Percentiles rank a stretch among this genome's conserved stretches.
These are phyloP conservation scores for Pachliopta kotzebuea DNA, from an alignment of 2,888 invertebrate genomes.

Conservation along the genomic window DNA sequence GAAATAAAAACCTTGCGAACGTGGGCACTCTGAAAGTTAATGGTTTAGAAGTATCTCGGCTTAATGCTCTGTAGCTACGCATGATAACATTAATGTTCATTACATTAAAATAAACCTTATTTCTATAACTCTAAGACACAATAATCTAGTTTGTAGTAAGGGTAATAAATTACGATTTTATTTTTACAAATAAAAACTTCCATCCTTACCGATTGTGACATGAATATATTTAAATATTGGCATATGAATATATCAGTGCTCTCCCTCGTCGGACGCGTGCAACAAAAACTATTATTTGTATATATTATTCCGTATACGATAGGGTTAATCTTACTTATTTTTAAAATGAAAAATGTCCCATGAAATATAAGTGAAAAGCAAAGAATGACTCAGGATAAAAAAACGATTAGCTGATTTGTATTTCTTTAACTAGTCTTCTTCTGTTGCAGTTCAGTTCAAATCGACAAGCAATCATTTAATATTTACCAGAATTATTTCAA, in stretches of 20 bases:
- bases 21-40: slow-evolving; percentile 29
- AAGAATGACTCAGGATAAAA: no score
- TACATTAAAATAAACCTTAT: slow-evolving; percentile 16
- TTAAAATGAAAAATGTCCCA: not conserved
- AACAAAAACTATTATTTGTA: slow-evolving; percentile 3
- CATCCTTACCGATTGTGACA: slow-evolving; percentile 10
- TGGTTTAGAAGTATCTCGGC: slow-evolving; percentile 34
- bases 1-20: slow-evolving; percentile 27
- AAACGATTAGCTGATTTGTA: no score
- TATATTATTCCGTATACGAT: not conserved
- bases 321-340: not conserved
- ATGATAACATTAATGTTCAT: slow-evolving; percentile 17
- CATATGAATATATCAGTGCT: slow-evolving; percentile 1
- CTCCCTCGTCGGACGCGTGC: not conserved
- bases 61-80: slow-evolving; percentile 27
- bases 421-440: no score
- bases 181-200: slow-evolving; percentile 22
- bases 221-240: slow-evolving; percentile 10
- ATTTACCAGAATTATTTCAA: no score
- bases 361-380: not conserved
- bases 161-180: slow-evolving; percentile 24
- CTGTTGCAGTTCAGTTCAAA: no score
- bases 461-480: no score
- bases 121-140: not conserved
- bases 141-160: not conserved